These are phyloP conservation scores for Dione vanillae DNA, from an alignment of 2,888 invertebrate genomes.

Conservation along the genomic window DNA sequence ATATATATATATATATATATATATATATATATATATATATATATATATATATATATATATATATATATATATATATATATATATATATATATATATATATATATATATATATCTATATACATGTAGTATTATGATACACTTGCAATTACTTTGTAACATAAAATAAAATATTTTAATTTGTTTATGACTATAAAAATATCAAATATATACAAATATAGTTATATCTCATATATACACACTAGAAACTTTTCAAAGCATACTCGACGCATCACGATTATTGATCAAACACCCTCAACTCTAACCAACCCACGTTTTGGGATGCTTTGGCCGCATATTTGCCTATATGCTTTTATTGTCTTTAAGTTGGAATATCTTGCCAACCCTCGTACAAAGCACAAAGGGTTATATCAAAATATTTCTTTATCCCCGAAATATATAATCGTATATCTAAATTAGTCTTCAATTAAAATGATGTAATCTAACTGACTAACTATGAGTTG, in stretches of 20 bases:
- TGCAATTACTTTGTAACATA: too few species aligned
- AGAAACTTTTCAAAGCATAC: constrained; percentile 42
- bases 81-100: too few species aligned
- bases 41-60: too few species aligned
- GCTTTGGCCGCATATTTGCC: constrained; percentile 36
- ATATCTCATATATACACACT: constrained; percentile 20
- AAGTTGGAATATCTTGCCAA: constrained; percentile 23
- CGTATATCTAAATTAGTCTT: not conserved
- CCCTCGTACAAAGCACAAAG: constrained; percentile 22
- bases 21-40: too few species aligned
- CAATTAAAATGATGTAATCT: not conserved
- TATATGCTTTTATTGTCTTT: constrained; percentile 32
- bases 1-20: too few species aligned
- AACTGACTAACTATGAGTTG: too few species aligned
- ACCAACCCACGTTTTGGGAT: constrained; percentile 35
- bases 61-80: too few species aligned
- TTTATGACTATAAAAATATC: not conserved
- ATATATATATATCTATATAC: too few species aligned
- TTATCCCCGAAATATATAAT: not conserved
- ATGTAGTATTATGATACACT: too few species aligned
- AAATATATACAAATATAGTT: constrained; percentile 20
- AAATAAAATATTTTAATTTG: not conserved
- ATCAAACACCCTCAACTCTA: constrained; percentile 45
- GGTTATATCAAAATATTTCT: constrained; percentile 20
- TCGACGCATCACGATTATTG: constrained; percentile 44